These are phyloP conservation scores for Sebastes variabilis DNA, from an alignment of 2,797 vertebrate genomes.

Conservation along the genomic window DNA sequence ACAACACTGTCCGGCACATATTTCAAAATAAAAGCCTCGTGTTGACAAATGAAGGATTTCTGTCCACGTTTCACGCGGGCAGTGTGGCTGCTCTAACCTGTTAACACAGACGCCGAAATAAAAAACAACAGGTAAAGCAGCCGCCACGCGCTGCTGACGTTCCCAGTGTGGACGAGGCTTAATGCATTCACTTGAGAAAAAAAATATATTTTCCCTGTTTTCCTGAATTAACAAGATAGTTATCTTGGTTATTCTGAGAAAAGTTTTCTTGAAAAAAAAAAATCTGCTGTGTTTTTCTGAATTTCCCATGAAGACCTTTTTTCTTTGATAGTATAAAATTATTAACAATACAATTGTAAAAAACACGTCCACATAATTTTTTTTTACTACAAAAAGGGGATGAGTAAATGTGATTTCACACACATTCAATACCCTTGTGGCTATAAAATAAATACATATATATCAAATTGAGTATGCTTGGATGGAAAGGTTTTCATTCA, in stretches of 20 bases:
- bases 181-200: background rate
- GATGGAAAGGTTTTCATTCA: slow-evolving; percentile 6
- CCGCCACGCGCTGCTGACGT: too few species aligned
- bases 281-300: background rate
- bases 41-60: too few species aligned
- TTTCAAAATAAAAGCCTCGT: too few species aligned
- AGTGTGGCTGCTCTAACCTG: too few species aligned
- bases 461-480: background rate
- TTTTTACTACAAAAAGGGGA: background rate
- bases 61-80: too few species aligned
- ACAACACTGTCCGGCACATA: too few species aligned
- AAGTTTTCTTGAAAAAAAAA: background rate
- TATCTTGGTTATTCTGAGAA: background rate
- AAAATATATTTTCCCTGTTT: background rate
- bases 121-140: too few species aligned
- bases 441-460: background rate
- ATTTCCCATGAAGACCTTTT: background rate
- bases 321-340: background rate
- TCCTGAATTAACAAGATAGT: background rate
- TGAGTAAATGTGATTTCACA: background rate
- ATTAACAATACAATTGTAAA: background rate
- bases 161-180: too few species aligned
- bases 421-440: background rate
- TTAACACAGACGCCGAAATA: too few species aligned
- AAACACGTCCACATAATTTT: background rate